Percentiles rank a stretch among this genome's conserved stretches.
Conservation (phyloP, 2,797 vertebrate species). For the Adelosebastes latens region DNA sequence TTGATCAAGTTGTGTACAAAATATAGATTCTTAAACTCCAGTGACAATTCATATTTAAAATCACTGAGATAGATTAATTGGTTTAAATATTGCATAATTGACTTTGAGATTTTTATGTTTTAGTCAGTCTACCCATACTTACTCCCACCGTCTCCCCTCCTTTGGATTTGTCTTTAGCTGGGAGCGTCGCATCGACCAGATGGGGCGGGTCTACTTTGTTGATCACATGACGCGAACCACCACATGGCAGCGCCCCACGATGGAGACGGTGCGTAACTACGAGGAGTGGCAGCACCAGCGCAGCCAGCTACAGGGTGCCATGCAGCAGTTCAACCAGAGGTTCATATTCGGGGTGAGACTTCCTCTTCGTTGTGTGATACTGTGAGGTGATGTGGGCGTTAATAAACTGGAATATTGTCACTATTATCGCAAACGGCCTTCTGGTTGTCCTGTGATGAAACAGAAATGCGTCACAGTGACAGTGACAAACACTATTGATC, state of each 20-base stretch:
- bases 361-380: neutral
- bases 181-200: constrained; percentile 95
- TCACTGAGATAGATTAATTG: neutral
- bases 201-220: constrained; percentile 96
- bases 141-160: neutral
- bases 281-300: constrained; percentile 98
- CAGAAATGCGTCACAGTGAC: neutral
- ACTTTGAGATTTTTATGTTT: neutral
- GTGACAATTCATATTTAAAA: no score
- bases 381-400: neutral
- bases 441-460: neutral
- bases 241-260: constrained; percentile 95
- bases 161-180: constrained; percentile 80
- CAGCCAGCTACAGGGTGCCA: constrained; percentile 95
- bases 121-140: neutral
- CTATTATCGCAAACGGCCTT: neutral
- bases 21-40: neutral
- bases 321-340: constrained; percentile 99
- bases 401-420: neutral
- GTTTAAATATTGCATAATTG: neutral
- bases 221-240: constrained; percentile 98
- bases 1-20: neutral
- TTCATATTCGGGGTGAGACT: constrained; percentile 95
- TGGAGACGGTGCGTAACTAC: constrained; percentile 95
- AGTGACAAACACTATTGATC: neutral